Conservation (phyloP, 2,888 invertebrate genomes). For the Caenorhabditis sulstoni region DNA sequence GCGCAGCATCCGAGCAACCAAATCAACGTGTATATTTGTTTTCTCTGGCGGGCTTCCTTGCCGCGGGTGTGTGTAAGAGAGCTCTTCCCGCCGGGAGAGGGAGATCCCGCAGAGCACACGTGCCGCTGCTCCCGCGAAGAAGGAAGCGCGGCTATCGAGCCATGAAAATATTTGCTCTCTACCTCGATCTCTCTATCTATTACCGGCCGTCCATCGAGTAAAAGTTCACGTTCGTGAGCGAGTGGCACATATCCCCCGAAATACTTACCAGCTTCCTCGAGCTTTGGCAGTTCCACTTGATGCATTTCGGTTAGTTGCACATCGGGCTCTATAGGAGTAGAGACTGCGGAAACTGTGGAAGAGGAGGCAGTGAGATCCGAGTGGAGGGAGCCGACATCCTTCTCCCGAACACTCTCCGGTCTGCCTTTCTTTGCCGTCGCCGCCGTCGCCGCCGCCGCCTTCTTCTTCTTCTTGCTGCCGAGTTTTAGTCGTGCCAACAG, state of each 20-base stretch:
- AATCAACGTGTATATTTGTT: slow-evolving; percentile 48
- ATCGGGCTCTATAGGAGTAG: slow-evolving; percentile 22
- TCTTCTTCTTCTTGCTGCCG: slow-evolving; percentile 55
- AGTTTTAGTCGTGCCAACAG: slow-evolving; percentile 47
- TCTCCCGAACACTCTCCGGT: slow-evolving; percentile 33
- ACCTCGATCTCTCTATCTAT: slow-evolving; percentile 11
- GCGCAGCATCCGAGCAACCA: slow-evolving; percentile 1
- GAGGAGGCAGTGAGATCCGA: slow-evolving; percentile 46
- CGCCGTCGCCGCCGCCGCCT: slow-evolving; percentile 4
- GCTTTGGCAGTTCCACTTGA: slow-evolving; percentile 14
- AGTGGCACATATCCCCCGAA: neutral
- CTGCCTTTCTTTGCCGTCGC: slow-evolving; percentile 19
- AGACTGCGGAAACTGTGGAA: slow-evolving; percentile 43
- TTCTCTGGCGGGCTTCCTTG: slow-evolving; percentile 21
- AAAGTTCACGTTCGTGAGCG: slow-evolving; percentile 14
- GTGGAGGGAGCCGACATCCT: slow-evolving; percentile 30
- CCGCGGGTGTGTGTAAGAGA: slow-evolving; percentile 35
- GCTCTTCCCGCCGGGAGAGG: slow-evolving; percentile 18
- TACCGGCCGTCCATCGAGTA: neutral
- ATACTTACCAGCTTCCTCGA: slow-evolving; percentile 15
- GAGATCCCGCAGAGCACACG: slow-evolving; percentile 9
- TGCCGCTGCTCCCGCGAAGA: slow-evolving; percentile 14
- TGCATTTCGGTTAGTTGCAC: neutral
- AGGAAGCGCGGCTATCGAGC: slow-evolving; percentile 15
- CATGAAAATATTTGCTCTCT: slow-evolving; percentile 47